These are phyloP conservation scores for Sciaenops ocellatus DNA, from an alignment of 2,797 vertebrate genomes.

Conservation along the genomic window DNA sequence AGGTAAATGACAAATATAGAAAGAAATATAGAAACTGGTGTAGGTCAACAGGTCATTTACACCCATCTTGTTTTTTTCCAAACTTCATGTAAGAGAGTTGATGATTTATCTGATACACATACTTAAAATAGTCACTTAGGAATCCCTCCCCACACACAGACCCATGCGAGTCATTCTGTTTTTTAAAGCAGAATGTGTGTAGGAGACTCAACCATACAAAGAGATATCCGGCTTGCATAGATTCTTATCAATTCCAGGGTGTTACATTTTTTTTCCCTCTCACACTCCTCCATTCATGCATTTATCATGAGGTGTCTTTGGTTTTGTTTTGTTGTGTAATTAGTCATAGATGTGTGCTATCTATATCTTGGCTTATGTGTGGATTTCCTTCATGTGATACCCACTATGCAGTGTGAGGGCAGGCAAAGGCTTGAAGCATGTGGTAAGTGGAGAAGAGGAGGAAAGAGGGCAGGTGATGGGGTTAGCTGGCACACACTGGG, in stretches of 20 bases:
- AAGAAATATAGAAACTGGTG: background rate
- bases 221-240: constrained; percentile 67
- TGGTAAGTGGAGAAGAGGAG: constrained; percentile 23
- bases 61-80: constrained; percentile 2
- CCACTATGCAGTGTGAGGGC: constrained; percentile 33
- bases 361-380: constrained; percentile 54
- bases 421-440: constrained; percentile 20
- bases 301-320: constrained; percentile 64
- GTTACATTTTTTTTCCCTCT: constrained; percentile 45
- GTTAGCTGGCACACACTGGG: constrained; percentile 29
- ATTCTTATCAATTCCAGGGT: constrained; percentile 47
- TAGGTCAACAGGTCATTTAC: constrained; percentile 31
- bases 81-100: constrained; percentile 22
- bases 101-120: constrained; percentile 48
- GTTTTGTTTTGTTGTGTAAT: constrained; percentile 45
- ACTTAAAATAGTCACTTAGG: constrained; percentile 63
- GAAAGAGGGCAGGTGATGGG: constrained; percentile 20
- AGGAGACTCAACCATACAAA: constrained; percentile 72
- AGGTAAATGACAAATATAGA: background rate
- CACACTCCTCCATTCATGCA: constrained; percentile 70
- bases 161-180: constrained; percentile 50
- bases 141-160: constrained; percentile 70
- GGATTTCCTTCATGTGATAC: constrained; percentile 58
- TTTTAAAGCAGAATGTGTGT: constrained; percentile 69
- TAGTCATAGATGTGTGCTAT: constrained; percentile 60